Evolutionary conservation across 2,888 invertebrate genomes (phyloP), one percentile per base, ranked within the genome.

Genomic region (Ommatoiulus sabulosus): DNA sequence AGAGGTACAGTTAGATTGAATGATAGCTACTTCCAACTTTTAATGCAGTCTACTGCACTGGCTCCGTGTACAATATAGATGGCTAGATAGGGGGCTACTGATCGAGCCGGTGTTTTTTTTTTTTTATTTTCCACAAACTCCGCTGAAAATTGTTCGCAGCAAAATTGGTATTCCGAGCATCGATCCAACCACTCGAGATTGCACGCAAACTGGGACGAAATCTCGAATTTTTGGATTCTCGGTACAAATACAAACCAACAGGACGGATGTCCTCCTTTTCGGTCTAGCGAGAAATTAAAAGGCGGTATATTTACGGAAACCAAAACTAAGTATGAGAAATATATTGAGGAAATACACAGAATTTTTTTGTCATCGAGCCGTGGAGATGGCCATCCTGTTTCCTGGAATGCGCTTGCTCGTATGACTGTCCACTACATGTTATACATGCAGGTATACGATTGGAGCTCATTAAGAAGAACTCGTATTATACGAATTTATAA

Each of bases 1-100:
- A 72, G 72, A 72, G 72, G 72, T 72, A 72, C 72, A 72, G 72
- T 72, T 72, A 72, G 72, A 72, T 72, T 72, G 72, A 72, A 72
- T 72, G 72, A 72, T 72, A 72, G 72, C 72, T 72, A 72, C 72
- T 72, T 72, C 72, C 72, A 72, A 72, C 72, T 72, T 72, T 72
- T 72, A 72, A 72, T 72, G 72, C 72, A 72, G 72, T 72, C 72
- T 72, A 24, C 72, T 24, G 72, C 0, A 24, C 72, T 72, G 63
- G 72, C 72, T 72, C 72, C 72, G 7, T 72, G 72, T 72, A 72
- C 72, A 72, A 72, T 72, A 72, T 7, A 72, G 72, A 72, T 72
- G 72, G 72, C 72, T 24, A 72, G 72, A 72, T 72, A 72, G 24
- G 72, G 72, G 17, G 15, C 52, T 24, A 17, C 24, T 72, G 72